A percentile compares a stretch with the other conserved stretches of the same genome.
phyloP scores from a whole-genome alignment of 2,113 vertebrate species.

The Ptychochromis oligacanthus region DNA sequence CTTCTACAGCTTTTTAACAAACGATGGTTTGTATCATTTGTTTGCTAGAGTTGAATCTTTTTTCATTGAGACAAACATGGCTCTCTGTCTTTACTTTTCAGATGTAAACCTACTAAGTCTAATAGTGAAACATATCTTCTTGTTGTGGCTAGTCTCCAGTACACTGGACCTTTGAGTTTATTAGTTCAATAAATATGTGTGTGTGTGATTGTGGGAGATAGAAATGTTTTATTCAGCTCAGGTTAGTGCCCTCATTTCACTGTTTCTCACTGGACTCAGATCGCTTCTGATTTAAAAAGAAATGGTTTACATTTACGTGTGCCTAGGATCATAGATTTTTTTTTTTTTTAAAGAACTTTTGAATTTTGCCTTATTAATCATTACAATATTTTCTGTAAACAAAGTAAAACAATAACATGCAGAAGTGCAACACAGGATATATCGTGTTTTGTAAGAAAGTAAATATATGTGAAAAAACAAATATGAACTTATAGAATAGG shows the following conservation, averaged over 20 bases:
- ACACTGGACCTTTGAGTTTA: background rate
- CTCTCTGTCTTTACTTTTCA: background rate
- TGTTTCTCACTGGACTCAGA: background rate
- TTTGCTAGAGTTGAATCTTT: background rate
- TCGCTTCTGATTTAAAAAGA: background rate
- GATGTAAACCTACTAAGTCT: background rate
- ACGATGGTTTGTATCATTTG: background rate
- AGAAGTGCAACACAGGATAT: background rate
- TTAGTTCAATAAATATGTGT: background rate
- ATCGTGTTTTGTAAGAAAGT: background rate
- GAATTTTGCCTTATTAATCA: background rate
- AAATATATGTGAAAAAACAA: background rate
- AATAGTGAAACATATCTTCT: background rate
- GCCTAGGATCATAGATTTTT: background rate
- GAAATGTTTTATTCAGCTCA: background rate
- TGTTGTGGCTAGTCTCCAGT: too few species aligned
- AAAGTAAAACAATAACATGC: background rate
- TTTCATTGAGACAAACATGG: background rate
- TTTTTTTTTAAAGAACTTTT: background rate
- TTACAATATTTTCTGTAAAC: background rate
- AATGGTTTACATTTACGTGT: background rate
- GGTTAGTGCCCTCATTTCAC: background rate
- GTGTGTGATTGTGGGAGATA: background rate
- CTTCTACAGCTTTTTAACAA: conserved; percentile 67
- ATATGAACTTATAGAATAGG: too few species aligned